Evolutionary conservation across 2,888 invertebrate genomes (phyloP).

Genomic region (Melipona beecheii): DNA sequence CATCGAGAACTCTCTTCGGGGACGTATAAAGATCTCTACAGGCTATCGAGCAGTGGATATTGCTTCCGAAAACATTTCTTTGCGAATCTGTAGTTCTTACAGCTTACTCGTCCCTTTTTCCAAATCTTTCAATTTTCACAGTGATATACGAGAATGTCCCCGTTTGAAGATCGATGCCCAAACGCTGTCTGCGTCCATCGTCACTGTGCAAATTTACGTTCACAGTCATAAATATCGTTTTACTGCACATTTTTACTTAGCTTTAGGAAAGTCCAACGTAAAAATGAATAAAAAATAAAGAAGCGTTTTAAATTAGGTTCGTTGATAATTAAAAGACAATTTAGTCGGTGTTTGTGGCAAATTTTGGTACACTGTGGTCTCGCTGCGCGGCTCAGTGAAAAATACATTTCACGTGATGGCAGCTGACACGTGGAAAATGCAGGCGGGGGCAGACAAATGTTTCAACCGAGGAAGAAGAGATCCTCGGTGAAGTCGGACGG

Average conservation of each 20-base stretch:
- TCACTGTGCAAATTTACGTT: neutral
- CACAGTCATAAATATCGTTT: neutral
- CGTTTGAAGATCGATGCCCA: neutral
- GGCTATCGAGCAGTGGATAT: neutral
- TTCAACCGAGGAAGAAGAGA: slow-evolving; percentile 29
- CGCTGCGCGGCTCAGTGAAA: slow-evolving; percentile 49
- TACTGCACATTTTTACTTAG: neutral
- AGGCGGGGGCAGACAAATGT: slow-evolving; percentile 24
- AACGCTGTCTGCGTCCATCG: neutral
- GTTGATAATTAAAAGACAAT: neutral
- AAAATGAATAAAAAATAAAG: no score
- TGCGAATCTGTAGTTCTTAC: no score
- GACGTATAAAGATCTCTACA: slow-evolving; percentile 19
- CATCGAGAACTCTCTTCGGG: slow-evolving; percentile 16
- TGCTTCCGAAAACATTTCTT: neutral
- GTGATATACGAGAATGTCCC: neutral
- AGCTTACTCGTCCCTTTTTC: neutral
- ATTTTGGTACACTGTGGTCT: slow-evolving; percentile 21
- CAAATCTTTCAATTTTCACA: neutral
- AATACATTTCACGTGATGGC: slow-evolving; percentile 51
- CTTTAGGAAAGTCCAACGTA: no score
- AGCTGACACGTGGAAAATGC: slow-evolving; percentile 41
- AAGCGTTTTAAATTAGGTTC: neutral
- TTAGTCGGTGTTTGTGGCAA: slow-evolving; percentile 37
- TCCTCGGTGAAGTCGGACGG: slow-evolving; percentile 15